Conservation (phyloP, 2,113 vertebrate genomes). For the Odocoileus hemionus region DNA sequence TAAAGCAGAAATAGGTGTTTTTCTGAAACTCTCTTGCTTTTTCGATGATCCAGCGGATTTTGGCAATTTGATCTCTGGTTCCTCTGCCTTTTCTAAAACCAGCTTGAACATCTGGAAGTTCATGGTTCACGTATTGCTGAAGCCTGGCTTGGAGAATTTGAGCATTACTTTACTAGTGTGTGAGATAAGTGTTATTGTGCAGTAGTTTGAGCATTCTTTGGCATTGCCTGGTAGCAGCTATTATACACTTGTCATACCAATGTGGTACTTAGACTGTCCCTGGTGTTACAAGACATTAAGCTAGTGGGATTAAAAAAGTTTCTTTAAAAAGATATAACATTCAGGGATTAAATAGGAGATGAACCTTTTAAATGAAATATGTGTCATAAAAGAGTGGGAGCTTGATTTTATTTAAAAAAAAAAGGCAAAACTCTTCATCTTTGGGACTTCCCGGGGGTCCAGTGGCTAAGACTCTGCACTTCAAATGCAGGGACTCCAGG, state of each 20-base stretch:
- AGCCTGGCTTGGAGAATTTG: neutral
- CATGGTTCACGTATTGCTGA: neutral
- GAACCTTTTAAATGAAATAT: neutral
- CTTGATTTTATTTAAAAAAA: neutral
- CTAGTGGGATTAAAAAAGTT: neutral
- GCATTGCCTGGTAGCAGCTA: neutral
- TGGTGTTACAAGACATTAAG: neutral
- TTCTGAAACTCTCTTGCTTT: neutral
- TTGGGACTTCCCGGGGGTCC: neutral
- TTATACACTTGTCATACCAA: neutral
- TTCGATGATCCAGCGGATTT: fast-evolving
- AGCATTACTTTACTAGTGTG: neutral
- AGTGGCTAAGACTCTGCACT: neutral
- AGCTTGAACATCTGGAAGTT: neutral
- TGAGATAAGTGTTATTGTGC: neutral
- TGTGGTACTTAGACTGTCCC: neutral
- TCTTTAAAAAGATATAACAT: neutral
- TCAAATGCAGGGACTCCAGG: neutral
- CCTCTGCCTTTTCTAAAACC: neutral
- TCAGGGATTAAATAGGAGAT: neutral
- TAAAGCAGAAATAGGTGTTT: neutral
- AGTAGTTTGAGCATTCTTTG: neutral
- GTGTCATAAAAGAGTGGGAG: neutral
- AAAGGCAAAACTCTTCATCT: neutral
- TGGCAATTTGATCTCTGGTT: neutral